A percentile compares a stretch with the other conserved stretches of the same genome.
phyloP scores from a whole-genome alignment of 23 tunicate species.

The Phallusia fumigata region DNA sequence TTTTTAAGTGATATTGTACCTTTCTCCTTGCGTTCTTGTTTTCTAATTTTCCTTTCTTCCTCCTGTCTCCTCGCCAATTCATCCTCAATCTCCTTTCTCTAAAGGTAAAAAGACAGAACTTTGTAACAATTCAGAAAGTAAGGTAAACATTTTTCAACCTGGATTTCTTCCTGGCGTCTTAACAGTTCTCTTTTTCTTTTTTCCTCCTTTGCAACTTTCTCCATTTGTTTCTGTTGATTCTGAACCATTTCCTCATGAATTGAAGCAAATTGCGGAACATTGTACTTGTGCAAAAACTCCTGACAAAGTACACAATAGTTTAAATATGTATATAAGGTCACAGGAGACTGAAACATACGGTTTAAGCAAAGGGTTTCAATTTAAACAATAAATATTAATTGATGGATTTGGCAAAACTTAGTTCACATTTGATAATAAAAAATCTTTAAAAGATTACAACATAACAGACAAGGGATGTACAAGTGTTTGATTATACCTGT shows the following conservation, averaged over 20 bases:
- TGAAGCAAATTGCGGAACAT: constrained; percentile 50
- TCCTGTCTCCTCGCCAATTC: constrained; percentile 55
- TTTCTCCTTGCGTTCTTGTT: constrained; percentile 31
- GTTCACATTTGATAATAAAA: not conserved
- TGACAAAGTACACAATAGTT: not conserved
- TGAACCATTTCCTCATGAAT: constrained; percentile 76
- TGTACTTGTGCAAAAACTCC: constrained; percentile 76
- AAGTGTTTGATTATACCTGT: constrained; percentile 24
- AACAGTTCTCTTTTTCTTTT: constrained; percentile 38
- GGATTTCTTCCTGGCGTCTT: constrained; percentile 50
- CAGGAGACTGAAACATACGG: no score
- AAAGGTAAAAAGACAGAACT: not conserved
- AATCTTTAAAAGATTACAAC: no score
- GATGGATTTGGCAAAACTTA: not conserved
- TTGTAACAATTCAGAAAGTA: no score
- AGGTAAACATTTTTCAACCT: constrained; percentile 40
- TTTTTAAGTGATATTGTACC: no score
- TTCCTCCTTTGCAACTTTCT: constrained; percentile 65
- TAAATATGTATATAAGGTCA: no score
- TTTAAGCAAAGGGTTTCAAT: no score
- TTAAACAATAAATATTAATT: not conserved
- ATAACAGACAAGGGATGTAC: not conserved
- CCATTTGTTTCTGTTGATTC: constrained; percentile 53
- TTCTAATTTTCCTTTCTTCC: constrained; percentile 60
- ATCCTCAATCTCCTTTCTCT: constrained; percentile 72